phyloP scores from a whole-genome alignment of 2,797 vertebrate genomes.

The Enteromius fasciolatus region DNA sequence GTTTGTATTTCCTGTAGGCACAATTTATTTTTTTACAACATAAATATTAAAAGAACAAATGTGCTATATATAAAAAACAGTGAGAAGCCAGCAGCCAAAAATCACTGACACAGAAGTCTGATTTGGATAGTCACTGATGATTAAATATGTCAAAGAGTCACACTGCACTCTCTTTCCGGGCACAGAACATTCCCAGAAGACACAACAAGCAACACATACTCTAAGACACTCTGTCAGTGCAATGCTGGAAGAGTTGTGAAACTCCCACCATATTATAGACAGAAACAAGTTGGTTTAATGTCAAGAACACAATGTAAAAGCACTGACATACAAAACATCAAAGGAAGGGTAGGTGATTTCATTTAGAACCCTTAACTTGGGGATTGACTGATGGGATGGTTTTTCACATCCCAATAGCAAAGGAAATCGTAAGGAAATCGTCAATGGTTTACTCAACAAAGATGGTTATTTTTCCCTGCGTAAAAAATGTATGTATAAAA shows the following conservation, averaged over 20 bases:
- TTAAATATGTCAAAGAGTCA: conserved; percentile 17
- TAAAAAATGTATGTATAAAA: no score
- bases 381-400: no score
- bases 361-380: neutral
- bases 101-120: neutral
- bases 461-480: no score
- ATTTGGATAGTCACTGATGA: conserved; percentile 7
- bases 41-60: neutral
- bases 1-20: no score
- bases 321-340: neutral
- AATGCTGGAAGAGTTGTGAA: neutral
- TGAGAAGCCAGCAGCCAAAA: neutral
- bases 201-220: neutral
- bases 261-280: neutral
- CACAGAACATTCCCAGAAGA: neutral
- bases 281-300: conserved; percentile 4
- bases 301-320: neutral
- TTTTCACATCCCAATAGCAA: no score
- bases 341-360: no score
- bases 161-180: neutral
- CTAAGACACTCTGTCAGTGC: neutral
- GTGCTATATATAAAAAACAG: neutral
- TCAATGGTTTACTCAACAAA: no score
- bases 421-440: no score
- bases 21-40: neutral